phyloP scores from a whole-genome alignment of 2,113 vertebrate species.

The Tetraodon nigroviridis region DNA sequence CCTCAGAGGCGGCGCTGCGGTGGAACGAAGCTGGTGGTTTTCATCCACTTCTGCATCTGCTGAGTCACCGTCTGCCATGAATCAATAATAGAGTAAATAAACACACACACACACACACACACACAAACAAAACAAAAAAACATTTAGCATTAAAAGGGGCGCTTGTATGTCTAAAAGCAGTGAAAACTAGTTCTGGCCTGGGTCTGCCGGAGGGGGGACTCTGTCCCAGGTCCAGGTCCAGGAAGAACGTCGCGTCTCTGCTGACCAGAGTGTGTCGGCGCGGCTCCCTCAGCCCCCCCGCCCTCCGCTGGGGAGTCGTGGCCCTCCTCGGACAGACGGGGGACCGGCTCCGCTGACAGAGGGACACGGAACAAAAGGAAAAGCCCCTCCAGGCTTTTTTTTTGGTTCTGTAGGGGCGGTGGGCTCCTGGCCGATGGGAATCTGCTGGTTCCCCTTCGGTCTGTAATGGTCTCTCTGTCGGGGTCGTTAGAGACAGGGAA shows the following conservation, averaged over 20 bases:
- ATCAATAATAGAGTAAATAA: too few relatives aligned
- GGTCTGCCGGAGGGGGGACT: slow-evolving; percentile 19
- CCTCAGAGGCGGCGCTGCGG: too few relatives aligned
- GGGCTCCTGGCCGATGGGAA: slow-evolving; percentile 32
- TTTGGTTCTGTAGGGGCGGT: slow-evolving; percentile 16
- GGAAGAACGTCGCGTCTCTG: too few relatives aligned
- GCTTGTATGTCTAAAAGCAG: too few relatives aligned
- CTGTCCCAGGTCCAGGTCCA: slow-evolving; percentile 41
- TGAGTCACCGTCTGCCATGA: too few relatives aligned
- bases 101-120: too few relatives aligned
- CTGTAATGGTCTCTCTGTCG: slow-evolving; percentile 50
- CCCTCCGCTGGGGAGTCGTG: slow-evolving; percentile 57
- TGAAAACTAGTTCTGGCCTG: too few relatives aligned
- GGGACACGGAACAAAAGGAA: background rate
- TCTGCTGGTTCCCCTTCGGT: slow-evolving; percentile 56
- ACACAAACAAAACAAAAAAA: too few relatives aligned
- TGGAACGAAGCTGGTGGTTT: too few relatives aligned
- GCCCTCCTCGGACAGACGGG: slow-evolving; percentile 30
- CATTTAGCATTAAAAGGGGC: too few relatives aligned
- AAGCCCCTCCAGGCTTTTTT: background rate
- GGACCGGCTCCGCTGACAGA: slow-evolving; percentile 12
- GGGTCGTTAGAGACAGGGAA: slow-evolving; percentile 59
- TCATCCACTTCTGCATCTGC: too few relatives aligned
- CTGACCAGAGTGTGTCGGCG: slow-evolving; percentile 45
- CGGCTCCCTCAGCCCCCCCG: slow-evolving; percentile 41